A percentile compares a stretch with the other conserved stretches of the same genome.
phyloP scores from a whole-genome alignment of 2,113 vertebrate species.

The Nesogale talazaci region DNA sequence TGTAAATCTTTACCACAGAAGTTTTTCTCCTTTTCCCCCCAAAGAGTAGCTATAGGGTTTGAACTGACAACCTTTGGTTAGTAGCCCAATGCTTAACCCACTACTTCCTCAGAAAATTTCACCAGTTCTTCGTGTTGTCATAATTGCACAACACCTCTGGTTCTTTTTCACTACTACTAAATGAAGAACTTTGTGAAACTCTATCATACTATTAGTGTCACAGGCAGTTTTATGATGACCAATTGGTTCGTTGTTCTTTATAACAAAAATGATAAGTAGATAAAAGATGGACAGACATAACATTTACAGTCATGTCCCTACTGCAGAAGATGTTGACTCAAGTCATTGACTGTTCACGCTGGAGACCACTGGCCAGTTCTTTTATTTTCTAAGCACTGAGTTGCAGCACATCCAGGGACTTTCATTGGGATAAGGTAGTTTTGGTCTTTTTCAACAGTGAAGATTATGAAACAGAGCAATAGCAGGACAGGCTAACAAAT shows the following conservation, averaged over 20 bases:
- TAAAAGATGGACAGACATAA: slow-evolving; percentile 7
- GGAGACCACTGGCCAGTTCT: neutral
- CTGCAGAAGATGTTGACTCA: neutral
- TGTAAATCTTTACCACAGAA: no score
- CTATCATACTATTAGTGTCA: neutral
- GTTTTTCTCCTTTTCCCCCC: no score
- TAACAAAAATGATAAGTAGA: neutral
- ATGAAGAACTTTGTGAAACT: neutral
- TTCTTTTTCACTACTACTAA: neutral
- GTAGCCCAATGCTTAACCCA: no score
- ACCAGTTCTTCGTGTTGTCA: neutral
- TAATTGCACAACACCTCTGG: neutral
- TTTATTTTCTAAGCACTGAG: slow-evolving; percentile 41
- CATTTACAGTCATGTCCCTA: neutral
- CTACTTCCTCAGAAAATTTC: neutral
- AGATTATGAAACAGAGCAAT: slow-evolving; percentile 46
- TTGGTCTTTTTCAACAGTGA: slow-evolving; percentile 42
- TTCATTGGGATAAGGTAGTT: slow-evolving; percentile 11
- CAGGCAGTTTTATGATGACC: neutral
- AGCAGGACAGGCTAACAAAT: slow-evolving; percentile 14
- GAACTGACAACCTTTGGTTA: no score
- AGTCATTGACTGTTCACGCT: neutral
- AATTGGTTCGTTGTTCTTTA: neutral
- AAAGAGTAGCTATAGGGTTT: no score
- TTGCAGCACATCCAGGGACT: neutral